phyloP scores from a whole-genome alignment of 1,140 invertebrate species.

The Philotrypesis tridentata region DNA sequence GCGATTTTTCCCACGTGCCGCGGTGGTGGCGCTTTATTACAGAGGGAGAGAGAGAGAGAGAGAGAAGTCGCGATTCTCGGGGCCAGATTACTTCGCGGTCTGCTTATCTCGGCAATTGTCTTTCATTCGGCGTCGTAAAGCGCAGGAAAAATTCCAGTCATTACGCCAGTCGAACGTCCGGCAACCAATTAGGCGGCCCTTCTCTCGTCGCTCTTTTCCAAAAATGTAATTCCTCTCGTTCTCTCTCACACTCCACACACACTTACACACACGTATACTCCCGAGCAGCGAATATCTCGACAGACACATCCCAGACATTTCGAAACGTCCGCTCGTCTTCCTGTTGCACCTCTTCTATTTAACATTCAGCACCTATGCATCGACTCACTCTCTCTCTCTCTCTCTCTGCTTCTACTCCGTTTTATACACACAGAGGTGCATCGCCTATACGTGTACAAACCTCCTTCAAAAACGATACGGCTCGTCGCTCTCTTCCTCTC shows the following conservation, averaged over 20 bases:
- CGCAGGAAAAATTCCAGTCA: too few species aligned
- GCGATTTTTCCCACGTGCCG: constrained; percentile 33
- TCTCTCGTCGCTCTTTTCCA: too few species aligned
- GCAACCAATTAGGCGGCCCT: too few species aligned
- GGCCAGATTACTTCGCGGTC: too few species aligned
- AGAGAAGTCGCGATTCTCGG: too few species aligned
- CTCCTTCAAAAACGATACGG: background rate
- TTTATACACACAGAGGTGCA: too few species aligned
- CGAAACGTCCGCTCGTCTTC: background rate
- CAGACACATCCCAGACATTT: background rate
- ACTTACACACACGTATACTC: too few species aligned
- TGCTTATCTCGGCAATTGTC: too few species aligned
- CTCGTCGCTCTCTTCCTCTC: background rate
- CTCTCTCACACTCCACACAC: too few species aligned
- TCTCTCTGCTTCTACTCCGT: background rate
- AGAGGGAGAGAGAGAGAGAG: too few species aligned
- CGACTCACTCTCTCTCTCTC: background rate
- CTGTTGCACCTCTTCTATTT: background rate
- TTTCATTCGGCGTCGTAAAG: too few species aligned
- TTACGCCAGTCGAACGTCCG: too few species aligned
- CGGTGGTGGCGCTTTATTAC: background rate
- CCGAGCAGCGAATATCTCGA: background rate
- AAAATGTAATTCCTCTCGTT: background rate
- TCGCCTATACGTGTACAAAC: background rate
- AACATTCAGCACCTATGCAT: background rate